These are phyloP conservation scores for Heliconius cydno DNA, from an alignment of 2,888 invertebrate species.

Conservation along the genomic window DNA sequence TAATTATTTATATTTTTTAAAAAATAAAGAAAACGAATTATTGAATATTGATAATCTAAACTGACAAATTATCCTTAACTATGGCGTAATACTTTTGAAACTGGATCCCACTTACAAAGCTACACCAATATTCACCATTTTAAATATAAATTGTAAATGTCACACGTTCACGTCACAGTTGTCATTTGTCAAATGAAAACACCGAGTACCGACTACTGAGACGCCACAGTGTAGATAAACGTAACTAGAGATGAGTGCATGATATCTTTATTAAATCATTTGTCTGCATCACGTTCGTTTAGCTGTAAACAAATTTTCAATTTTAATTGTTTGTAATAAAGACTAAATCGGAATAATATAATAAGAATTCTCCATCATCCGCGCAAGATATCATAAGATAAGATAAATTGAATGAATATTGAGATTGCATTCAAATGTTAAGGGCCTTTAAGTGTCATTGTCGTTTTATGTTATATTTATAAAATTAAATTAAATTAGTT, in stretches of 20 bases:
- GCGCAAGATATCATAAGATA: slow-evolving; percentile 14
- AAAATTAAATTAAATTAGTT: neutral
- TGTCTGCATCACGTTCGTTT: neutral
- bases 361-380: neutral
- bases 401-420: neutral
- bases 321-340: slow-evolving; percentile 5
- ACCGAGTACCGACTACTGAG: neutral
- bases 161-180: neutral
- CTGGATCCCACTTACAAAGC: neutral
- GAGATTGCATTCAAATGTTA: slow-evolving; percentile 16
- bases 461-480: neutral
- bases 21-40: neutral
- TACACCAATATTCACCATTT: neutral
- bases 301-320: neutral
- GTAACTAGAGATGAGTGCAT: neutral
- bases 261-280: neutral
- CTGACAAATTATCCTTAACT: neutral
- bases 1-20: neutral
- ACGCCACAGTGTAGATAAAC: neutral
- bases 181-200: slow-evolving; percentile 22
- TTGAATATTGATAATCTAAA: neutral
- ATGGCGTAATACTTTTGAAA: neutral
- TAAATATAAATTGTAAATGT: slow-evolving; percentile 2
- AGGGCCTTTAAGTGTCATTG: slow-evolving; percentile 16
- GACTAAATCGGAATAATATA: neutral